A percentile compares a stretch with the other conserved stretches of the same genome.
Conservation (phyloP, 2,797 vertebrate genomes). For the Rhabdophis nuchalis region DNA sequence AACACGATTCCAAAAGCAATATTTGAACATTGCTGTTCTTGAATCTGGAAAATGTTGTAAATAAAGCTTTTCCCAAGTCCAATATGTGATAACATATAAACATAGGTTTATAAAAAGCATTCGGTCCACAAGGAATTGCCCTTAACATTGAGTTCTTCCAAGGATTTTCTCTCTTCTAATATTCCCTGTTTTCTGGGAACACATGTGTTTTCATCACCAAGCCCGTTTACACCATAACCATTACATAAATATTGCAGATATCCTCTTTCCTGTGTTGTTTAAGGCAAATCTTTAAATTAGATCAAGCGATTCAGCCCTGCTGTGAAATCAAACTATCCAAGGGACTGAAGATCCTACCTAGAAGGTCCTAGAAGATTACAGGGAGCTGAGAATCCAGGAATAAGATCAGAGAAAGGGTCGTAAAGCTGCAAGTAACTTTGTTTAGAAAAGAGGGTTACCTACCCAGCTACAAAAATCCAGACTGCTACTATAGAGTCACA, state of each 20-base stretch:
- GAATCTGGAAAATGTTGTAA: not conserved
- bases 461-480: not conserved
- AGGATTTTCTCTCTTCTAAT: not conserved
- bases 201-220: constrained; percentile 55
- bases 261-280: constrained; percentile 37
- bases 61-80: not conserved
- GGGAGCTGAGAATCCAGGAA: not conserved
- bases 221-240: constrained; percentile 45
- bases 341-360: not conserved
- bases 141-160: fast-evolving
- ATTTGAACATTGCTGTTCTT: not conserved
- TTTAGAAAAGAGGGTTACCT: not conserved
- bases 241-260: constrained; percentile 57
- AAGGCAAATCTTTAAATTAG: constrained; percentile 35
- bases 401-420: not conserved
- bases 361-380: not conserved
- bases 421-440: not conserved
- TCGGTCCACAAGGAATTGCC: not conserved
- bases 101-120: not conserved
- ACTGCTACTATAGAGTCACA: not conserved
- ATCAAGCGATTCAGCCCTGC: constrained; percentile 39
- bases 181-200: constrained; percentile 51
- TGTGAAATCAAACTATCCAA: constrained; percentile 29
- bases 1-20: not conserved
- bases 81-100: not conserved